phyloP scores from a whole-genome alignment of 2,113 vertebrate genomes.

The Piaya cayana region DNA sequence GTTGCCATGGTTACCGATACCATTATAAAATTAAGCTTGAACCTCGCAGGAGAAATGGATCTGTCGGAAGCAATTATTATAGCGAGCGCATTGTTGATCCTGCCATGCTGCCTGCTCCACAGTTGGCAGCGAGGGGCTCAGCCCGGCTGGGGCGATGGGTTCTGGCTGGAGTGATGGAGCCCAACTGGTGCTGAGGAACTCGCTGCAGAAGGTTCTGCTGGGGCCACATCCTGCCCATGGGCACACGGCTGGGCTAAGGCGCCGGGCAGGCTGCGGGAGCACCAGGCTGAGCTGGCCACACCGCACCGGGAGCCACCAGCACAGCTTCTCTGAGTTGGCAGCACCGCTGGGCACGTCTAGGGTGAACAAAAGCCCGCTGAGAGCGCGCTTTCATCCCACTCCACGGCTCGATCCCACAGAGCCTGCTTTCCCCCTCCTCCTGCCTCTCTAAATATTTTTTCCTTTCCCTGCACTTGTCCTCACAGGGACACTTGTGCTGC shows the following conservation, averaged over 20 bases:
- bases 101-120: neutral
- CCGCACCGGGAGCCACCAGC: neutral
- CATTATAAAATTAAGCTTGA: conserved; percentile 78
- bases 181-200: neutral
- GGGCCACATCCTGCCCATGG: neutral
- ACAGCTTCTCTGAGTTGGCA: conserved; percentile 8
- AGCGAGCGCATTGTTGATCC: conserved; percentile 50
- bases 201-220: neutral
- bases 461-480: neutral
- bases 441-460: conserved; percentile 38
- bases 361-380: neutral
- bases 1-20: conserved; percentile 80
- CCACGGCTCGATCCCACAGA: neutral
- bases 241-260: neutral
- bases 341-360: neutral
- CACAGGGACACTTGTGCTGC: neutral
- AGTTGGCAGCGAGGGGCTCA: neutral
- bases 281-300: neutral
- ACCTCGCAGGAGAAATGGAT: conserved; percentile 72
- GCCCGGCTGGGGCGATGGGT: neutral
- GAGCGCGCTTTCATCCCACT: neutral
- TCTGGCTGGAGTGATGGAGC: no score
- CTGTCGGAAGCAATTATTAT: conserved; percentile 74
- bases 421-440: neutral
- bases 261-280: neutral